Evolutionary conservation across 2,797 vertebrate species (phyloP).

Genomic region (Oreochromis mossambicus): DNA sequence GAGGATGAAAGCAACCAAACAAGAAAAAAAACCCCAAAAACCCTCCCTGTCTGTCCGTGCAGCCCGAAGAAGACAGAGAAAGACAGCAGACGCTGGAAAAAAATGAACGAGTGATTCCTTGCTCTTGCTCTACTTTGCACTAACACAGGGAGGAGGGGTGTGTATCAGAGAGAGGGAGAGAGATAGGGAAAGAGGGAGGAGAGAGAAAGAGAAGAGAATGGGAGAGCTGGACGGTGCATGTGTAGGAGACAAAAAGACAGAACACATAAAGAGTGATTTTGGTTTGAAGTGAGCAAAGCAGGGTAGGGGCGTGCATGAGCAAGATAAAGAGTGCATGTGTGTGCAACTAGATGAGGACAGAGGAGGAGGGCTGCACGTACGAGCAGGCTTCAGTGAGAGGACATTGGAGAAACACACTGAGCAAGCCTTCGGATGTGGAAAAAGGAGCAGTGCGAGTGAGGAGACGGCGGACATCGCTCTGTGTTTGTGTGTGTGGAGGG

Average conservation of each 20-base stretch:
- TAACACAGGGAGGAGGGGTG: slow-evolving; percentile 58
- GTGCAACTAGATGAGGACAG: not conserved
- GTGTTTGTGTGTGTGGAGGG: not conserved
- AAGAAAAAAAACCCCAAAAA: accelerated
- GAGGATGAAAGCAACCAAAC: slow-evolving; percentile 24
- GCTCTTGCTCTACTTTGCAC: slow-evolving; percentile 69
- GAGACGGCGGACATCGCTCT: slow-evolving; percentile 20
- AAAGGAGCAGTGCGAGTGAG: slow-evolving; percentile 14
- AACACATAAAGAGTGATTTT: slow-evolving; percentile 2
- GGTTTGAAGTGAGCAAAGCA: slow-evolving; percentile 12
- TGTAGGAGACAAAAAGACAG: slow-evolving; percentile 25
- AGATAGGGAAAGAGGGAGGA: not conserved
- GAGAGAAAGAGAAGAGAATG: not conserved
- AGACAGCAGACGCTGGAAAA: slow-evolving; percentile 45
- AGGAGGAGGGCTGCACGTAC: not conserved
- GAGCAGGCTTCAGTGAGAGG: not conserved
- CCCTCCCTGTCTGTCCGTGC: slow-evolving; percentile 10
- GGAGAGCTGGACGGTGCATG: not conserved
- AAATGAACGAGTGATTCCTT: slow-evolving; percentile 55
- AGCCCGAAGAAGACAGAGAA: slow-evolving; percentile 41
- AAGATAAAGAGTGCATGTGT: slow-evolving; percentile 1
- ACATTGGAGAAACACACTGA: slow-evolving; percentile 21
- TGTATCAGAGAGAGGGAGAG: not conserved
- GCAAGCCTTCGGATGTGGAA: slow-evolving; percentile 12
- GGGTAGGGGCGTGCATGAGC: slow-evolving; percentile 13